Evolutionary conservation across 2,113 vertebrate species (phyloP).

Genomic region (Daphoenositta chrysoptera): DNA sequence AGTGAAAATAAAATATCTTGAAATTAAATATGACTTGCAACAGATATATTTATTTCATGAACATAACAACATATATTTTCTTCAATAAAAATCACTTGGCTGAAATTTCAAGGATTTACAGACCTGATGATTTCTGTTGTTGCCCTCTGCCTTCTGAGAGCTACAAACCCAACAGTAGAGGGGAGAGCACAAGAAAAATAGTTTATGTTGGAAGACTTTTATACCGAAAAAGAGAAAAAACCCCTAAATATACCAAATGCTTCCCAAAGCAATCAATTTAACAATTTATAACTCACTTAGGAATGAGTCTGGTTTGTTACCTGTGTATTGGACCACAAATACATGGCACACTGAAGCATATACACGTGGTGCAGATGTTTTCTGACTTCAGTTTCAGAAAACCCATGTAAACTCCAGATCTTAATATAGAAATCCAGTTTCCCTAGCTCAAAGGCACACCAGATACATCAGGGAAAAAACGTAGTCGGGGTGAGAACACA

Average conservation of each 20-base stretch:
- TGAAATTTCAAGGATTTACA: neutral
- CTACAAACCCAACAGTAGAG: neutral
- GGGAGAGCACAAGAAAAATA: neutral
- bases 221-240: neutral
- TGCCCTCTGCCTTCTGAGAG: neutral
- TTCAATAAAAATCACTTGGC: neutral
- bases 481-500: neutral
- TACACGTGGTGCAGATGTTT: accelerated
- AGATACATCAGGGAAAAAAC: neutral
- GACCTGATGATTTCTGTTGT: neutral
- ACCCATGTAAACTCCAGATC: neutral
- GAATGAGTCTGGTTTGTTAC: neutral
- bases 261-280: neutral
- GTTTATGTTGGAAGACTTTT: neutral
- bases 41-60: neutral
- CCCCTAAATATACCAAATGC: neutral
- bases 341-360: neutral
- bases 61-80: neutral
- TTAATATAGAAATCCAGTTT: neutral
- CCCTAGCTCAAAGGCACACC: neutral
- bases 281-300: neutral
- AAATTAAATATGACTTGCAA: neutral
- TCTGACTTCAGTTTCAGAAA: neutral
- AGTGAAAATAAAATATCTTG: neutral
- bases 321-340: neutral